phyloP scores from a whole-genome alignment of 2,113 vertebrate genomes.

The Dipodomys stephensi region DNA sequence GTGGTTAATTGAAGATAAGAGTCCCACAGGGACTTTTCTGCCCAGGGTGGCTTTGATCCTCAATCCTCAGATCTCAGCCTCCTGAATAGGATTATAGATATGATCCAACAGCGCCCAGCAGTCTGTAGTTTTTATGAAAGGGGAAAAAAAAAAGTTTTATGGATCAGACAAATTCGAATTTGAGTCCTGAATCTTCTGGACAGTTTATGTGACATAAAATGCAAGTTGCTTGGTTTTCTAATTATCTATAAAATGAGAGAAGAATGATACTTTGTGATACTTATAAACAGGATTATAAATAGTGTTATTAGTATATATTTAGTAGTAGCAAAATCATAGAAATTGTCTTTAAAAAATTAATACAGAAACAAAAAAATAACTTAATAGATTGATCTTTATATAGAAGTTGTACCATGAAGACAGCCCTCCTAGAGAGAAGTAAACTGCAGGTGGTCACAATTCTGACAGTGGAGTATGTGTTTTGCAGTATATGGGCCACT shows the following conservation, averaged over 20 bases:
- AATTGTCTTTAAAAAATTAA: not conserved
- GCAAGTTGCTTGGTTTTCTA: no score
- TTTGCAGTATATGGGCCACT: not conserved
- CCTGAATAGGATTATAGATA: no score
- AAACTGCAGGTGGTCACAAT: not conserved
- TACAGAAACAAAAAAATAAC: constrained; percentile 14
- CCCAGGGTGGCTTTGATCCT: no score
- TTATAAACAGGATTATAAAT: constrained; percentile 32
- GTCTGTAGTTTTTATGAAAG: not conserved
- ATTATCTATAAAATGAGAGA: constrained; percentile 5
- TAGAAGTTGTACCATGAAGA: not conserved
- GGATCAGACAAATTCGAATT: not conserved
- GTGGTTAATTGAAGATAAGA: no score
- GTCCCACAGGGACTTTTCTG: no score
- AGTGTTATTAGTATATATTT: constrained; percentile 34
- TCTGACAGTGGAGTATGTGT: not conserved
- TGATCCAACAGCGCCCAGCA: no score
- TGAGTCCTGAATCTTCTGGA: constrained; percentile 17
- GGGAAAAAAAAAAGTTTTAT: not conserved
- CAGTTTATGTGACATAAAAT: not conserved
- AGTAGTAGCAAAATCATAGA: constrained; percentile 31
- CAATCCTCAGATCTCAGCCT: no score
- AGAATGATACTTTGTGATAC: not conserved
- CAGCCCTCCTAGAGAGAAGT: not conserved
- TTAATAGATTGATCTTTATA: not conserved